Base-by-base conservation (phyloP, 2,888 invertebrate species). In the Hydroisotoma schaefferi region DNA sequence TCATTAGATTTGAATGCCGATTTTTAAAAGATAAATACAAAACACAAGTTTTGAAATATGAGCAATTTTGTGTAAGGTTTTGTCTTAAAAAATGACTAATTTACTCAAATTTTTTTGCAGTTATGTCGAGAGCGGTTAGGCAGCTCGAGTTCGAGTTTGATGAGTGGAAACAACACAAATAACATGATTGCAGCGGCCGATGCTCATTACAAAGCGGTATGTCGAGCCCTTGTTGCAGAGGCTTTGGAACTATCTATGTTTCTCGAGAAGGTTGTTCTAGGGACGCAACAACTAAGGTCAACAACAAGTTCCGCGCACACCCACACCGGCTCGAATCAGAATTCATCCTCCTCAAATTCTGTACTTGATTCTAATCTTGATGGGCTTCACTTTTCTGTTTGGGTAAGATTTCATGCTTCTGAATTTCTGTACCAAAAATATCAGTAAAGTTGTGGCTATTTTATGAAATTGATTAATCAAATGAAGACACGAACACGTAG, bases 181-280 rank as follows among this genome's bases (percentile, higher is more conserved):
- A 60, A 28, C 43, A 61, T 54, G 22, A 44, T 57, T 29, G 63
- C 63, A 26, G 59, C 66, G 47, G 87, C 87, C 0, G 87, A 87
- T 70, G 81, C 83, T 51, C 91, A 92, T 80, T 95, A 94, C 80
- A 87, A 87, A 75, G 93, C 94, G 61, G 94, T 95, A 56, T 90
- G 94, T 77, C 83, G 94, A 63, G 94, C 94, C 60, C 83, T 94
- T 72, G 90, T 94, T 63, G 87, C 91, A 22, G 95, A 97, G 80
- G 90, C 92, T 57, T 80, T 90, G 65, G 94, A 95, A 79, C 82
- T 97, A 73, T 85, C 90, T 58, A 86, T 88, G 65, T 95, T 97
- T 82, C 82, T 95, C 72, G 88, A 90, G 75, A 86, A 88, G 78
- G 91, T 95, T 57, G 82, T 85, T 20, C 79, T 78, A 68, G 88